Evolutionary conservation across 2,113 vertebrate genomes (phyloP).

Genomic region (Chiloscyllium plagiosum): DNA sequence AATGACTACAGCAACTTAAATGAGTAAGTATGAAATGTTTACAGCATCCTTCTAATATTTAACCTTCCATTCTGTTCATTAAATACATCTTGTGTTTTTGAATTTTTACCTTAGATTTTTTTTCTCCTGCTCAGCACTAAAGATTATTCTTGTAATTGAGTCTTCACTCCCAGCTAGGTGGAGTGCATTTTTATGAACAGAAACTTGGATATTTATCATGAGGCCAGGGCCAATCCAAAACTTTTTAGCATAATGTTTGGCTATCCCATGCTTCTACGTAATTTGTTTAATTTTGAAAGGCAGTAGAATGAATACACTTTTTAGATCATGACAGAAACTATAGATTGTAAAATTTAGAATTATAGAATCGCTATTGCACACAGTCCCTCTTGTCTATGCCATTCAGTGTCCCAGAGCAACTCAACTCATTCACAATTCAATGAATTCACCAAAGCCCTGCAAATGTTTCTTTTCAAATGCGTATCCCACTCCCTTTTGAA

Average conservation of each 20-base stretch:
- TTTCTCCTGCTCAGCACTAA: background rate
- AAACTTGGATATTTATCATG: background rate
- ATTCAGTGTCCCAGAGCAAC: background rate
- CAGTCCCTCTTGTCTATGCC: background rate
- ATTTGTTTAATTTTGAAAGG: background rate
- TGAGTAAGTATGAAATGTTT: conserved; percentile 16
- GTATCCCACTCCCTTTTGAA: background rate
- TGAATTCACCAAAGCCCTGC: background rate
- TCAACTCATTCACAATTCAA: background rate
- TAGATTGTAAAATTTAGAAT: background rate
- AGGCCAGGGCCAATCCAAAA: background rate
- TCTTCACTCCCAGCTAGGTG: background rate
- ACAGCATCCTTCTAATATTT: background rate
- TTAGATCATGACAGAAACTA: background rate
- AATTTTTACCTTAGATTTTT: background rate
- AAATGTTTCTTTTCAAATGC: background rate
- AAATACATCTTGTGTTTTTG: background rate
- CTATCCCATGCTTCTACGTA: background rate
- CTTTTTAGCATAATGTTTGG: background rate
- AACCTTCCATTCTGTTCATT: background rate
- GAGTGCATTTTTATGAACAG: background rate
- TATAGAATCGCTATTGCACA: background rate
- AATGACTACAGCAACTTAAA: conserved; percentile 35
- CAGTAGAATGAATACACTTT: background rate
- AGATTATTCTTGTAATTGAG: background rate